Percentiles rank a stretch among this genome's conserved stretches.
Conservation (phyloP, 2,888 invertebrate genomes). For the Drosophila yooni region DNA sequence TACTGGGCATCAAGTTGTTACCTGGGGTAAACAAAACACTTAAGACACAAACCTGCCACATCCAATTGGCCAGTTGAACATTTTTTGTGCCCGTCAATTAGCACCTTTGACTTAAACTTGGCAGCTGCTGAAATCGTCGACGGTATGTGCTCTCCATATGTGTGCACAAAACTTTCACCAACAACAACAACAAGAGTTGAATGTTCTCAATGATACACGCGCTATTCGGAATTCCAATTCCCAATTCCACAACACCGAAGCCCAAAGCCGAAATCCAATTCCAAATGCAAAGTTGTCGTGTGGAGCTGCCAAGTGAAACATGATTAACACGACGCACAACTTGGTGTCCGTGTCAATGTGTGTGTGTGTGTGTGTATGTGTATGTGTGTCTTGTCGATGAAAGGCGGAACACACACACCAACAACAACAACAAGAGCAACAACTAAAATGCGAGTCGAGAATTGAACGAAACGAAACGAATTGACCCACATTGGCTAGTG, state of each 20-base stretch:
- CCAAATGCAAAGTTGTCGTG: conserved; percentile 74
- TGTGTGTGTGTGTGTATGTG: conserved; percentile 12
- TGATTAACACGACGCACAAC: conserved; percentile 77
- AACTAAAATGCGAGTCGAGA: conserved; percentile 41
- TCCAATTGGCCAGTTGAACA: conserved; percentile 22
- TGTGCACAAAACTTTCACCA: conserved; percentile 60
- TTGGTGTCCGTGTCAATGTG: conserved; percentile 45
- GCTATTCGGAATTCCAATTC: conserved; percentile 46
- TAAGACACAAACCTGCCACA: conserved; percentile 54
- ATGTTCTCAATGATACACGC: conserved; percentile 64
- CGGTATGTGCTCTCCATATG: conserved; percentile 26
- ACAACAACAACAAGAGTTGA: conserved; percentile 28
- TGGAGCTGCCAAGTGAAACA: conserved; percentile 66
- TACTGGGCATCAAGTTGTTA: conserved; percentile 9
- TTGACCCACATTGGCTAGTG: conserved; percentile 67
- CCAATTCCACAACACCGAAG: conserved; percentile 26
- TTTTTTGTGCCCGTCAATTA: conserved; percentile 57
- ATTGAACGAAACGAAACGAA: conserved; percentile 56
- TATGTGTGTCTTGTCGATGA: conserved; percentile 42
- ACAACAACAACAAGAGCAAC: conserved; percentile 23
- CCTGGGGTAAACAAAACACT: conserved; percentile 61
- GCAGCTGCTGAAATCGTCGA: conserved; percentile 34
- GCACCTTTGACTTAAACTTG: conserved; percentile 61
- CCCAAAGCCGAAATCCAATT: conserved; percentile 51
- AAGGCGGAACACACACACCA: conserved; percentile 54